Percentiles rank a stretch among this genome's conserved stretches.
Conservation (phyloP, 2,113 vertebrate species). For the Uria lomvia region DNA sequence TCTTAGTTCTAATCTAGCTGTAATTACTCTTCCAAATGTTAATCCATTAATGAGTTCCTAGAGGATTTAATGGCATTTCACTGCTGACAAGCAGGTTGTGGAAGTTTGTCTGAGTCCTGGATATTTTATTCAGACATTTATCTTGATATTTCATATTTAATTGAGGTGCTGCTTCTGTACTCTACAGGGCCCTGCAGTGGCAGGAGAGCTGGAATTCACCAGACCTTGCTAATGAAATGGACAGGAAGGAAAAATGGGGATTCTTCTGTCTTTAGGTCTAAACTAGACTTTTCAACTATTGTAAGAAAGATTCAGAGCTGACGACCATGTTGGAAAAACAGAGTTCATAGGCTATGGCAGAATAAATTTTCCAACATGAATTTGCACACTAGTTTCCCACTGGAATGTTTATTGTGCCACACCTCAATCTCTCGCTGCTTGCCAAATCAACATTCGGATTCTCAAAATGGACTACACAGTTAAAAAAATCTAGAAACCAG, state of each 20-base stretch:
- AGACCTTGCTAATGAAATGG: background rate
- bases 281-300: background rate
- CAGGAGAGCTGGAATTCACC: background rate
- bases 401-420: background rate
- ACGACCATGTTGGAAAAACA: background rate
- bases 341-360: background rate
- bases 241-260: background rate
- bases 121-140: constrained; percentile 67
- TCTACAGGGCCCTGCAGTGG: background rate
- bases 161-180: constrained; percentile 25
- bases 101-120: constrained; percentile 51
- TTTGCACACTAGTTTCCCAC: background rate
- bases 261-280: background rate
- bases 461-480: background rate
- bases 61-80: constrained; percentile 74
- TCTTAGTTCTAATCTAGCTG: constrained; percentile 47
- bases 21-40: constrained; percentile 73
- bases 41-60: constrained; percentile 73
- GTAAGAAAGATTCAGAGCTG: background rate
- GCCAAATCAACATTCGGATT: background rate
- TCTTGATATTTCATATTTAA: constrained; percentile 63
- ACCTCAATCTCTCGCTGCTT: background rate
- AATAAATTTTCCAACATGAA: background rate
- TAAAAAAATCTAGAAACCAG: background rate
- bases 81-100: constrained; percentile 50